Evolutionary conservation across 2,888 invertebrate genomes (phyloP).

Genomic region (Drosophila seclusa): DNA sequence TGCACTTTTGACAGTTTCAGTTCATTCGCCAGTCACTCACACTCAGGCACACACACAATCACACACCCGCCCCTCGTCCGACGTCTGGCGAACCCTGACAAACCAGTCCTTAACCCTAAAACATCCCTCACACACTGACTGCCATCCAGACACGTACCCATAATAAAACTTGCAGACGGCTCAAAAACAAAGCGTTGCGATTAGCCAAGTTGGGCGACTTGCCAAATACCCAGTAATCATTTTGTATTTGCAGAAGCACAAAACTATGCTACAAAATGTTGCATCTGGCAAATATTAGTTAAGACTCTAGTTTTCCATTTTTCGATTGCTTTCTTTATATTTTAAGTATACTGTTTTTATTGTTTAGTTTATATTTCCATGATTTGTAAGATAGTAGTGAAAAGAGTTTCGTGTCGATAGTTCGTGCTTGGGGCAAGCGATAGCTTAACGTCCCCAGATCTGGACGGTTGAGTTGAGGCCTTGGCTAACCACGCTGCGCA

Average conservation of each 20-base stretch:
- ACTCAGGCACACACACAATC: slow-evolving; percentile 10
- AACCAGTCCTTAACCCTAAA: slow-evolving; percentile 54
- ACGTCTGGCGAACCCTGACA: slow-evolving; percentile 34
- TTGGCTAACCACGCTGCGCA: slow-evolving; percentile 47
- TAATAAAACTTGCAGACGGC: slow-evolving; percentile 57
- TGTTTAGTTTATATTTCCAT: background rate
- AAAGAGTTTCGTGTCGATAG: background rate
- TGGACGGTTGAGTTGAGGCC: slow-evolving; percentile 74
- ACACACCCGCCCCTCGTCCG: slow-evolving; percentile 17
- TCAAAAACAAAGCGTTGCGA: background rate
- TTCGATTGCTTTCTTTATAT: background rate
- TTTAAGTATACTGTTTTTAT: background rate
- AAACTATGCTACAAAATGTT: background rate
- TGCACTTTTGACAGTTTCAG: slow-evolving; percentile 83
- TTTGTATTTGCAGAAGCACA: too few species aligned
- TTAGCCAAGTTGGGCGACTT: background rate
- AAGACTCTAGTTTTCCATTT: background rate
- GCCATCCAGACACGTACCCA: slow-evolving; percentile 61
- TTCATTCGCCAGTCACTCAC: slow-evolving; percentile 69
- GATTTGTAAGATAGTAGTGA: slow-evolving; percentile 1
- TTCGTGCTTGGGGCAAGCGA: background rate
- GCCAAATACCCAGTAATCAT: slow-evolving; percentile 17
- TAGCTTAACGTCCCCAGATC: slow-evolving; percentile 60
- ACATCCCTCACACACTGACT: slow-evolving; percentile 53
- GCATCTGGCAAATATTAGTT: background rate